Percentiles rank a stretch among this genome's conserved stretches.
Conservation (phyloP, 1,140 invertebrate genomes). For the Glossosoma conforme region DNA sequence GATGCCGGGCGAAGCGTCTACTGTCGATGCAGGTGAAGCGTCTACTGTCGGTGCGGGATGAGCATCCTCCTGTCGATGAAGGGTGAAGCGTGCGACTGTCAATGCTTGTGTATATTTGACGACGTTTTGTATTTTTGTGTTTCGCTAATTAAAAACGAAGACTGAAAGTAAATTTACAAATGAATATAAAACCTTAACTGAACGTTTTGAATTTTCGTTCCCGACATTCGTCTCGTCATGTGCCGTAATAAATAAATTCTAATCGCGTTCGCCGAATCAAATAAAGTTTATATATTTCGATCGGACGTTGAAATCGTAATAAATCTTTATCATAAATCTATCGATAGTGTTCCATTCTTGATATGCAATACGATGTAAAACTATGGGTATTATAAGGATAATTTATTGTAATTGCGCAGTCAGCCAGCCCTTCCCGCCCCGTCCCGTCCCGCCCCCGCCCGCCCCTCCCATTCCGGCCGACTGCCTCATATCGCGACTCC, state of each 20-base stretch:
- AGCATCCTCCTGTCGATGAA: no score
- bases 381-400: conserved; percentile 15
- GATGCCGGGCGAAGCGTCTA: no score
- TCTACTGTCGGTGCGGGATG: no score
- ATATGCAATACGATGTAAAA: conserved; percentile 27
- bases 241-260: conserved; percentile 29
- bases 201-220: conserved; percentile 29
- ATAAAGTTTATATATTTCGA: conserved; percentile 29
- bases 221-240: conserved; percentile 22
- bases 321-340: conserved; percentile 29
- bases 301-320: conserved; percentile 29
- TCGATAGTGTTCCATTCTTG: conserved; percentile 31
- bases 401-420: conserved; percentile 1
- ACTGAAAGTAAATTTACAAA: conserved; percentile 33
- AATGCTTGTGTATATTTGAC: conserved; percentile 29
- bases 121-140: conserved; percentile 31
- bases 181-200: conserved; percentile 28
- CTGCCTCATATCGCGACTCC: neutral
- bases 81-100: conserved; percentile 23
- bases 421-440: neutral
- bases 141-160: conserved; percentile 33
- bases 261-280: conserved; percentile 28
- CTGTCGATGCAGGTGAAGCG: no score
- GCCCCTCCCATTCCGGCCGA: neutral
- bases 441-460: neutral